Evolutionary conservation across 2,797 vertebrate genomes (phyloP), one percentile per base, ranked within the genome.

Genomic region (Spondyliosoma cantharus): DNA sequence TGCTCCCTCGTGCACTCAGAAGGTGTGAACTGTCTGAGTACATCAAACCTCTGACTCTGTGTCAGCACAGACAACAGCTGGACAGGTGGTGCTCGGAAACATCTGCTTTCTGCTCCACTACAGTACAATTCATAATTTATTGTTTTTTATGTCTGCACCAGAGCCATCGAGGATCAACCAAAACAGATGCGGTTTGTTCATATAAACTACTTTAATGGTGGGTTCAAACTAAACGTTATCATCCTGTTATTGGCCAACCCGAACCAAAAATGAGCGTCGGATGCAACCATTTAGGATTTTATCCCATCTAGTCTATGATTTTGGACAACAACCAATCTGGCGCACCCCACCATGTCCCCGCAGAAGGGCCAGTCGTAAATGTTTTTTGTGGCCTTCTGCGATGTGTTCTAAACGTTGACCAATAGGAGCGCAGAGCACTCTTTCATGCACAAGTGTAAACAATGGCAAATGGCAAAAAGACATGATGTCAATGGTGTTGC

Each of bases 1-100:
- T 8, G 5, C 24, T 70, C 48, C 76, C 37, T 65, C 8, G 2
- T 52, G 54, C 48, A 46, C 50, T 60, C 48, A 37, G 24, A 25
- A 25, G 48, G 22, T 24, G 49, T 43, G 11, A 83, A 66, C 24
- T 45, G 8, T 58, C 43, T 61, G 43, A 37, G 25, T 42, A 46
- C 29, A 56, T 66, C 45, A 3, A 67, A 49, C 50, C 37, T 22
- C 24, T 22, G 49, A 25, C 56, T 27, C 48, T 25, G 15, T 46
- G 37, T 75, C 70, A 71, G 14, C 14, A 46, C 62, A 50, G 45
- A 25, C 29, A 25, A 42, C 66, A 63, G 45, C 71, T 74, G 52
- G 13, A 63, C 53, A 72, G 25, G 25, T 29, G 24, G 37, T 37
- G 17, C 25, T 67, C 3, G 4, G 22, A 7, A 46, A 25, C 12